Evolutionary conservation across 2,888 invertebrate genomes (phyloP).

Genomic region (Nymphalis polychloros): DNA sequence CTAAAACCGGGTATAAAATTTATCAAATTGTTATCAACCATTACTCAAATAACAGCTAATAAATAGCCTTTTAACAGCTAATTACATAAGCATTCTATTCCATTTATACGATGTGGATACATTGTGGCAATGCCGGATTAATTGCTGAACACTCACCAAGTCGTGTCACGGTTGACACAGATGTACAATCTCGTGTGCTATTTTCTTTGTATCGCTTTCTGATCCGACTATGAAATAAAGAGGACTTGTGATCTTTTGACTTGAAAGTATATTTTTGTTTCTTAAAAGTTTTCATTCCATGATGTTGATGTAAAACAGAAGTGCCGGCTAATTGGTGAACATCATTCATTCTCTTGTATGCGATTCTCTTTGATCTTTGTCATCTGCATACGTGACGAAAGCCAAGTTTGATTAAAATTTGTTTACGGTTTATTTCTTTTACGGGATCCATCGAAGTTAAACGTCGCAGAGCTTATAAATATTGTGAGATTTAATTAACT

Average conservation of each 20-base stretch:
- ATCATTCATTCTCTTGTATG: slow-evolving; percentile 4
- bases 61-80: not conserved
- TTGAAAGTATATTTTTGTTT: not conserved
- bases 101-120: slow-evolving; percentile 1
- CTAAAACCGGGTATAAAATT: too few relatives aligned
- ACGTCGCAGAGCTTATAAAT: too few relatives aligned
- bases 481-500: too few relatives aligned
- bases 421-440: too few relatives aligned
- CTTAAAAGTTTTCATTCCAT: not conserved
- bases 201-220: slow-evolving; percentile 10
- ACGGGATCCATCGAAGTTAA: too few relatives aligned
- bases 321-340: slow-evolving; percentile 4
- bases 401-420: too few relatives aligned
- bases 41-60: not conserved
- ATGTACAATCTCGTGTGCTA: slow-evolving; percentile 4
- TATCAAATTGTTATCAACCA: not conserved
- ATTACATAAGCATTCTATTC: not conserved
- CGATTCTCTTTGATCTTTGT: not conserved
- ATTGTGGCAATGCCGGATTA: slow-evolving; percentile 1
- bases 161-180: slow-evolving; percentile 12
- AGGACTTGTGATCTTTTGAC: not conserved
- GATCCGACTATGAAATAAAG: slow-evolving; percentile 7
- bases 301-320: not conserved
- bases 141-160: slow-evolving; percentile 10
- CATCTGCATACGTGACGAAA: not conserved